Base-by-base conservation (phyloP, 2,888 invertebrate species). In the Junonia oenone region DNA sequence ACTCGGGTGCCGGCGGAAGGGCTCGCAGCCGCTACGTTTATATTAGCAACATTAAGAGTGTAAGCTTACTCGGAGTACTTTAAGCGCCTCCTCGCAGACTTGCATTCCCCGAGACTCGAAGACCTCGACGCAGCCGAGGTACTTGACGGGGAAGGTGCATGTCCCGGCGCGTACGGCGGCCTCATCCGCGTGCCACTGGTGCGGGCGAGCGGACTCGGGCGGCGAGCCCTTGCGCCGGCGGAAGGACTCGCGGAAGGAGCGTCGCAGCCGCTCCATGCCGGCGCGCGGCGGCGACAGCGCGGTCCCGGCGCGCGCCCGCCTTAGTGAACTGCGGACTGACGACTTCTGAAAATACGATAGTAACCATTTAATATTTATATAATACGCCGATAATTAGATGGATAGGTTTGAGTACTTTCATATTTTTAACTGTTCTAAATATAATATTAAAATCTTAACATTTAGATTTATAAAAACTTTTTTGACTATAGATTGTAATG, bases 61-160 rank as follows among this genome's bases (percentile, higher is more conserved):
- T n/a, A n/a, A n/a, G n/a, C n/a, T 93, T 84, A 98, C 98, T 92
- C 98, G 93, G 62, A 99, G 93, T 65, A 98, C 97, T 92, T 99
- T 99, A 62, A 99, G 93, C 49, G 99, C 99, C 85, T 99, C 99
- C 85, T 99, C 99, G 91, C 99, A 99, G 59, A 99, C 98, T 90
- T 98, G 98, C 98, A 99, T 99, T 48, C 99, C 99, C 75, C 99
- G 93, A 6, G 99, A 99, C 90, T 99, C 99, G 90, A 98, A 99
- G 35, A 99, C 99, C 91, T 99, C 99, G 46, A 99, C 98, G 83
- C 99, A 98, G 64, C 99, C 99, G 76, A 99, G 92, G 90, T 99
- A 99, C 93, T 99, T 98, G 68, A 99, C 99, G 67, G 96, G 95
- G 91, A 99, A 99, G 74, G 96, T 96, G 91, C 99, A 99, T 11